Conservation (phyloP, 2,113 vertebrate species). For the Gopherus flavomarginatus region DNA sequence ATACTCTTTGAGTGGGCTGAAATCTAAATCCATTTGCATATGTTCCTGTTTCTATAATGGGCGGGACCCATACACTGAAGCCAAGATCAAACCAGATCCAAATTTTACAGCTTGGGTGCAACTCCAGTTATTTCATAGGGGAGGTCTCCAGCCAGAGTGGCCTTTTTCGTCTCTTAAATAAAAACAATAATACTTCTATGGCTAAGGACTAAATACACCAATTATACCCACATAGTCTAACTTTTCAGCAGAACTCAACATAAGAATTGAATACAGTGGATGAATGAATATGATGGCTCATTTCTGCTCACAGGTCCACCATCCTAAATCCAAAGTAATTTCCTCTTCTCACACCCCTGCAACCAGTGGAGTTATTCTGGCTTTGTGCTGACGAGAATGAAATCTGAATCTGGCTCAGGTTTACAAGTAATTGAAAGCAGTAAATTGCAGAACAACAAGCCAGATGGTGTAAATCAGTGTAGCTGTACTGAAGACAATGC, state of each 20-base stretch:
- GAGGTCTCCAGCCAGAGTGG: not conserved
- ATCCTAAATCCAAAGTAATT: not conserved
- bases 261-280: not conserved
- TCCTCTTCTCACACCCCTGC: not conserved
- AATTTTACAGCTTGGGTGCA: not conserved
- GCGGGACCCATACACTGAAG: not conserved
- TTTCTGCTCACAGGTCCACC: not conserved
- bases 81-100: not conserved
- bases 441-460: not conserved
- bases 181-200: not conserved
- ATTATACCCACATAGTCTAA: not conserved
- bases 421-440: not conserved
- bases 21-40: not conserved
- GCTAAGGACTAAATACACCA: not conserved
- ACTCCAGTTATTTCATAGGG: not conserved
- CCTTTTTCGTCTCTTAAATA: not conserved
- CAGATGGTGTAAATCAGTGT: not conserved
- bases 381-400: not conserved
- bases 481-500: not conserved
- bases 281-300: not conserved
- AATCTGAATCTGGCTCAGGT: not conserved
- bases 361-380: not conserved
- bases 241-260: not conserved
- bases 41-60: not conserved
- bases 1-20: not conserved